Base-by-base conservation (phyloP, 2,888 invertebrate species). In the Drosophila meridiana region DNA sequence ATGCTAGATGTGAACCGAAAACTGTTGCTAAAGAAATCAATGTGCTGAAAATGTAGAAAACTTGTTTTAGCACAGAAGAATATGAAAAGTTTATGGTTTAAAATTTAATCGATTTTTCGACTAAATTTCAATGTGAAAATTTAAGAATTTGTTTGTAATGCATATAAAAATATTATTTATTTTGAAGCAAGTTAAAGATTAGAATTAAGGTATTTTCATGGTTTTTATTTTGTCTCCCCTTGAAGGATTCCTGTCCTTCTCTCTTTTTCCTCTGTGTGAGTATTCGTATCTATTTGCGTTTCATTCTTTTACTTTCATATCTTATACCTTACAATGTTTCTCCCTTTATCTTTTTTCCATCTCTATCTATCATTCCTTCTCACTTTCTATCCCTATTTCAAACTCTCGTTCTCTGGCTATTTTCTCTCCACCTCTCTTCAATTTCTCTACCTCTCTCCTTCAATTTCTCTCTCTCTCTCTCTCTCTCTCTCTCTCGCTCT, bases 41-140 rank as follows among this genome's bases (percentile, higher is more conserved):
- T 56, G 69, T 53, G 32, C 30, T 28, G 57, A 56, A 70, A 71
- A 71, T 62, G 50, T 28, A 2, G 50, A 70, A 62, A 63, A 34
- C 40, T 70, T 52, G 38, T 43, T 28, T 11, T 40, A 55, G 38
- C n/a, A 14, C 6, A 34, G 40, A 60, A 48, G 47, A 61, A 61
- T 53, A 34, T 69, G 43, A 4, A 52, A 38, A 68, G n/a, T 42
- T 20, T 5, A 14, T 8, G 28, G 0, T 9, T 3, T 26, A 38
- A n/a, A 38, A 14, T 32, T 50, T 59, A n/a, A 45, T 13, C 20
- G 2, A 26, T 45, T 4, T 45, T 26, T 26, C 9, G 20, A 7
- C 6, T 9, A 9, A 20, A 11, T 20, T 43, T 8, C 0, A 3
- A 3, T n/a, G 20, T 13, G 45, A 1, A 11, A 45, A 45, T 5